Percentiles rank a stretch among this genome's conserved stretches.
phyloP scores from a whole-genome alignment of 1,140 invertebrate species.

The Tetramorium parvispinum region DNA sequence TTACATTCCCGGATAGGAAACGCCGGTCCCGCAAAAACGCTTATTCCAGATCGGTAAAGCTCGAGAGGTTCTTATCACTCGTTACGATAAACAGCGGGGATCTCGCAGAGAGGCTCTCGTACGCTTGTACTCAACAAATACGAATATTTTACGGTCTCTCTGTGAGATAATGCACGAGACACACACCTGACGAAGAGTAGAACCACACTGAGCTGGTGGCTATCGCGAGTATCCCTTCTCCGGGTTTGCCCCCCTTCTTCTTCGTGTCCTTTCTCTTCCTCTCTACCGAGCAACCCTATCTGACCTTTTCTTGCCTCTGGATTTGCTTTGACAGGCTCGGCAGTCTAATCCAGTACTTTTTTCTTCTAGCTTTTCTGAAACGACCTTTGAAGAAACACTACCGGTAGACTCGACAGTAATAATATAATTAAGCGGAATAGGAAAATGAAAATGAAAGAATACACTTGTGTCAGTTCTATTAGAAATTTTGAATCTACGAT shows the following conservation, averaged over 20 bases:
- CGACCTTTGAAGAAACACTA: neutral
- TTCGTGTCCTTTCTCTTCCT: conserved; percentile 50
- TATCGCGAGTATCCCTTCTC: conserved; percentile 57
- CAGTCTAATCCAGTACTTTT: neutral
- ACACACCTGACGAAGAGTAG: conserved; percentile 68
- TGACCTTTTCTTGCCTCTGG: conserved; percentile 21
- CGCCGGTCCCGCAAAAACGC: neutral
- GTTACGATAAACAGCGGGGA: neutral
- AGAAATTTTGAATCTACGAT: neutral
- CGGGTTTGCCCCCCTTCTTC: neutral
- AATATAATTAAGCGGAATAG: neutral
- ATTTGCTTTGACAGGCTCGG: conserved; percentile 37
- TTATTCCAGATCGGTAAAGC: neutral
- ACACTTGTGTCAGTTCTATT: neutral
- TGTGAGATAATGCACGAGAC: conserved; percentile 43
- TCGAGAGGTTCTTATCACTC: neutral
- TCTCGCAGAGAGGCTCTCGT: neutral
- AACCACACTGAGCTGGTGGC: conserved; percentile 61
- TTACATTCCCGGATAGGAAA: conserved; percentile 33
- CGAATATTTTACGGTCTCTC: neutral
- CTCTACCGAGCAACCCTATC: conserved; percentile 43
- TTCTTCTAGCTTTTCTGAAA: neutral
- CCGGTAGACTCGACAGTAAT: neutral
- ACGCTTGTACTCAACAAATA: neutral
- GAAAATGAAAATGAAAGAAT: neutral